Base-by-base conservation (phyloP, 2,888 invertebrate genomes). In the Troides aeacus region DNA sequence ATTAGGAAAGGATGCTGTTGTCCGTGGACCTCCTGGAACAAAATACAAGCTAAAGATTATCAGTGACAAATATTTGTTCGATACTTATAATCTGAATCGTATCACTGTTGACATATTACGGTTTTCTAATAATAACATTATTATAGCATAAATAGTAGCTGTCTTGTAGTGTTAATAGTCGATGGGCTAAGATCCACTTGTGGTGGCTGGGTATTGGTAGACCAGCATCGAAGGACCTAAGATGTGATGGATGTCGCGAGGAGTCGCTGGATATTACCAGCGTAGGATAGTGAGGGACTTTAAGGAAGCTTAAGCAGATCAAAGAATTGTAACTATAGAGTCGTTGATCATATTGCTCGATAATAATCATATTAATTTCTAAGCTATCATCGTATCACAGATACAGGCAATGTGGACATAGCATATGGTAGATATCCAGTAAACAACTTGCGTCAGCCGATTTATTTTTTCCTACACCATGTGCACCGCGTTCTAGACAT, bases 401-500 rank as follows among this genome's bases (percentile, higher is more conserved):
- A 74, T 70, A 62, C 71, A 65, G 75, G 81, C 86, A 85, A 85
- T 82, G 84, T 84, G 84, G 85, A 84, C 83, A 76, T 72, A 68
- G 83, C 90, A 91, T 89, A 86, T 92, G 90, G 84, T 73, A 74
- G 79, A 79, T 80, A 81, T 78, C 77, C 76, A 76, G 77, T 84
- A 84, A 86, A 84, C 85, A 89, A 92, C 91, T 90, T 92, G 90
- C 82, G 81, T 75, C 79, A 78, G 83, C 84, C 84, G 83, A 87
- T 87, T 83, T 85, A 83, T 86, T 90, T 90, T 90, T 90, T 87
- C 82, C 79, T 80, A 79, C 89, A 78, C 86, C 92, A 92, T 91
- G 83, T 89, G 92, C 87, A 83, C 74, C 77, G 75, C 80, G 81
- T 78, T 81, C 78, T 76, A 77, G 78, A 80, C 86, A 89, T 86